Evolutionary conservation across 92 coral and sea anemone genomes (phyloP), one percentile per base, ranked within the genome.

Genomic region (Porites lobata): DNA sequence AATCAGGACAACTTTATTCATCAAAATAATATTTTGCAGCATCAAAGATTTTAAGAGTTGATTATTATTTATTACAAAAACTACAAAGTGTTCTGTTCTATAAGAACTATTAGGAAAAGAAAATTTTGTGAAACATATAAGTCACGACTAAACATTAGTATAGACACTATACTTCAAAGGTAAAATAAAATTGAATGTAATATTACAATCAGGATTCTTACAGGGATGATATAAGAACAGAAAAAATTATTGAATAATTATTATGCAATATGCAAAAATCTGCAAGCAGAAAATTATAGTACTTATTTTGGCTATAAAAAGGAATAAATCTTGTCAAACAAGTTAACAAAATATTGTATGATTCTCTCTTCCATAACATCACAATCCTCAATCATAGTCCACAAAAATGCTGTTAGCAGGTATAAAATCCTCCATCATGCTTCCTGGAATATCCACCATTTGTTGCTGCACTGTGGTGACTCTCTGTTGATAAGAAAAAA

Each of bases 401-500:
- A 76, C 24, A 1, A 8, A 47, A 78, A 38, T n/a, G 14, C 2
- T 43, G 50, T 91, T 76, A 97, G 83, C 98, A 95, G 1, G 98
- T 94, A 73, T 97, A 97, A 78, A 96, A 97, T 72, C 99, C 99
- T 7, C 99, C 99, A 57, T 97, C 98, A 19, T 97, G 99, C 87
- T 97, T 97, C 50, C 99, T 88, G 0, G 99, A 97, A 68, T 97
- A 97, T 13, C 99, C 99, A 4, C 99, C 98, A 92, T 97, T 97
- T 21, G 99, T 97, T 57, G 99, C 94, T 6, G 99, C 99, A 87
- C 98, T 97, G 94, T 97, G 99, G 75, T 97, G 99, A 57, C 99
- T 97, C 84, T 97, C 99, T 95, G 94, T 4, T 81, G 84, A 64
- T 9, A 50, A 2, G 6, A 21, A 65, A 14, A 14, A 56, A 56